Base-by-base conservation (phyloP, 2,888 invertebrate species). In the Crossocerus cetratus region DNA sequence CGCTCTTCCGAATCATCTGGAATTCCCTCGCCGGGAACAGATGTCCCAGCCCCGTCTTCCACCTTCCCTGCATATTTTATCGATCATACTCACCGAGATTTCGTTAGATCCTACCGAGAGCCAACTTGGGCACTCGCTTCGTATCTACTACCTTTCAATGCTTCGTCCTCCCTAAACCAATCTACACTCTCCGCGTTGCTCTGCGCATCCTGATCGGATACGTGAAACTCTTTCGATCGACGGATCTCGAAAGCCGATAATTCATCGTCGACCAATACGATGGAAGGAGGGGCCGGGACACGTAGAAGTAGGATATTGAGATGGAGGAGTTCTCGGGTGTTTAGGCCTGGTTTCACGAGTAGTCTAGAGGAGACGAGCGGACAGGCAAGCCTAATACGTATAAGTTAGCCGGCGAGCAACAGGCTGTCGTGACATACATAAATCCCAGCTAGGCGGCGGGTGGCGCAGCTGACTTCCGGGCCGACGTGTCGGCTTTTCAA, bases 351-450 rank as follows among this genome's bases (percentile, higher is more conserved):
- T 8, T 11, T 32, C 8, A 32, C 11, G 32, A 32, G 5, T 32
- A 1, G 32, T 8, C 1, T 2, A 49, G 16, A 49, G 49, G 49
- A 16, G 16, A 49, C 49, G 49, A 49, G 16, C 49, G 16, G 16
- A 49, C 14, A 49, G 49, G 49, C 66, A 56, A 61, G 62, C 62
- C 80, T 82, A 69, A 78, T 70, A 69, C 78, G 68, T 78, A 73
- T 69, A 76, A 80, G 83, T 82, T 78, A 70, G 71, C 73, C 64
- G 54, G 49, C 71, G 77, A 78, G 88, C 88, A 88, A 88, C 88
- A 88, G 88, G 88, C 87, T 87, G 86, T 78, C 84, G 86, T 84
- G 86, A 86, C 84, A 83, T 69, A 82, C 79, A 82, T 82, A 82
- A 82, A 82, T 82, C 76, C 72, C 73, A 78, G 64, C 80, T 79